Percentiles rank a stretch among this genome's conserved stretches.
phyloP scores from a whole-genome alignment of 2,888 invertebrate genomes.

The Prenolepis imparis region DNA sequence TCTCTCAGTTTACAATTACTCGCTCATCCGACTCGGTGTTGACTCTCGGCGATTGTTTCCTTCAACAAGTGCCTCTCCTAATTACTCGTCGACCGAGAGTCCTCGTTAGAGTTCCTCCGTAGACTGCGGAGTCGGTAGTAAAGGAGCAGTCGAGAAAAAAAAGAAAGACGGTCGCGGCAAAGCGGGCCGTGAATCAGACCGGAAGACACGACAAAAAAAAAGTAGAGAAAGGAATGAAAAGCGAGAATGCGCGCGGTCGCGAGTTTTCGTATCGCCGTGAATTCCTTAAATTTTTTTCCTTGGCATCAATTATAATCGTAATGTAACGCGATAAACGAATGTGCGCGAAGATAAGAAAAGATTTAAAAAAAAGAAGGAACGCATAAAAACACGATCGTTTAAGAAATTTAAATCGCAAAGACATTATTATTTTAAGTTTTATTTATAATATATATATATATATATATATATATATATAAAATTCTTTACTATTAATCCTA shows the following conservation, averaged over 20 bases:
- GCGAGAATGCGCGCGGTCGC: slow-evolving; percentile 45
- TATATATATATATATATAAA: too few relatives aligned
- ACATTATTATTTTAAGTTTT: neutral
- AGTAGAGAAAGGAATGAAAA: slow-evolving; percentile 45
- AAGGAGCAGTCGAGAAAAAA: slow-evolving; percentile 71
- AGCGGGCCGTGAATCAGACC: slow-evolving; percentile 60
- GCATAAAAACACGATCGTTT: neutral
- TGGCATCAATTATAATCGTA: slow-evolving; percentile 33
- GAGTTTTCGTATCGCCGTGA: slow-evolving; percentile 26
- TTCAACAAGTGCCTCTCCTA: slow-evolving; percentile 73
- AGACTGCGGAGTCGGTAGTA: slow-evolving; percentile 56
- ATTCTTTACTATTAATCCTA: too few relatives aligned
- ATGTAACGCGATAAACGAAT: neutral
- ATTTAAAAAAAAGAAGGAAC: neutral
- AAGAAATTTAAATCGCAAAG: neutral
- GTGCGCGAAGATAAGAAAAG: neutral
- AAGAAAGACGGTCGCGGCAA: neutral
- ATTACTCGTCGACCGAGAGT: slow-evolving; percentile 71
- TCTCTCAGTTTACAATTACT: slow-evolving; percentile 68
- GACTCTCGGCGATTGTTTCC: slow-evolving; percentile 75
- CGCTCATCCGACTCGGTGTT: slow-evolving; percentile 62
- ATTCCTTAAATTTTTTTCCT: slow-evolving; percentile 37
- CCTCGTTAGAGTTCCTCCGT: slow-evolving; percentile 57
- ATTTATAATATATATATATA: too few relatives aligned
- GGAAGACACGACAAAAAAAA: slow-evolving; percentile 45